These are phyloP conservation scores for Centropyge bicolor DNA, from an alignment of 2,797 vertebrate species.

Conservation along the genomic window DNA sequence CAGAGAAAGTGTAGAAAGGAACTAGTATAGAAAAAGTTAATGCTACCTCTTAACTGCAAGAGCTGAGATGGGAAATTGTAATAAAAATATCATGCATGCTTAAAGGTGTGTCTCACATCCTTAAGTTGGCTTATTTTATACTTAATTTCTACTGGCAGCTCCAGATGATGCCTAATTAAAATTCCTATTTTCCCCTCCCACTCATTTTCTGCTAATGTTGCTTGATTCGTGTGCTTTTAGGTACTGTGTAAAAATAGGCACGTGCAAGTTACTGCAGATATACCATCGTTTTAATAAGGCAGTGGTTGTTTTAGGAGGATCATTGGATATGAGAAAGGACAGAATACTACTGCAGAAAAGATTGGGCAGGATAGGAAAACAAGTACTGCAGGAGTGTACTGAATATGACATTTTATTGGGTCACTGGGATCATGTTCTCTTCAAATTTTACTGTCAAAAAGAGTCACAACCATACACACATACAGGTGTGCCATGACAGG, in stretches of 20 bases:
- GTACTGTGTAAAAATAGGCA: conserved; percentile 24
- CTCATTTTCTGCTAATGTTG: conserved; percentile 40
- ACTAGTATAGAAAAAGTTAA: conserved; percentile 52
- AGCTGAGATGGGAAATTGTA: not conserved
- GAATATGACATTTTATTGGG: not conserved
- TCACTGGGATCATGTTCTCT: not conserved
- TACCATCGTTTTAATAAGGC: conserved; percentile 1
- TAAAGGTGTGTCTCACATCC: not conserved
- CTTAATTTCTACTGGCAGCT: conserved; percentile 22
- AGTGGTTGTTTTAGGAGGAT: not conserved
- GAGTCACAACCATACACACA: not conserved
- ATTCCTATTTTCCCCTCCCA: conserved; percentile 49
- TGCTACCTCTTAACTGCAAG: conserved; percentile 1
- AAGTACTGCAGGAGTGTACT: not conserved
- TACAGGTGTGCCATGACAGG: not conserved
- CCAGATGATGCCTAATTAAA: conserved; percentile 57
- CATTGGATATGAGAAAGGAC: not conserved
- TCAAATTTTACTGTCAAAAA: conserved; percentile 12
- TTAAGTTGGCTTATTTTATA: not conserved
- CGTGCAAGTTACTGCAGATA: conserved; percentile 1
- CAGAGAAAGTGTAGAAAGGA: conserved; percentile 30
- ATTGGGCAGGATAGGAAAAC: not conserved
- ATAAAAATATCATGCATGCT: not conserved
- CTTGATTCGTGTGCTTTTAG: conserved; percentile 38
- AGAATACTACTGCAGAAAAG: not conserved